A percentile compares a stretch with the other conserved stretches of the same genome.
Conservation (phyloP, 2,797 vertebrate species). For the Xiphorhynchus erythropygius region DNA sequence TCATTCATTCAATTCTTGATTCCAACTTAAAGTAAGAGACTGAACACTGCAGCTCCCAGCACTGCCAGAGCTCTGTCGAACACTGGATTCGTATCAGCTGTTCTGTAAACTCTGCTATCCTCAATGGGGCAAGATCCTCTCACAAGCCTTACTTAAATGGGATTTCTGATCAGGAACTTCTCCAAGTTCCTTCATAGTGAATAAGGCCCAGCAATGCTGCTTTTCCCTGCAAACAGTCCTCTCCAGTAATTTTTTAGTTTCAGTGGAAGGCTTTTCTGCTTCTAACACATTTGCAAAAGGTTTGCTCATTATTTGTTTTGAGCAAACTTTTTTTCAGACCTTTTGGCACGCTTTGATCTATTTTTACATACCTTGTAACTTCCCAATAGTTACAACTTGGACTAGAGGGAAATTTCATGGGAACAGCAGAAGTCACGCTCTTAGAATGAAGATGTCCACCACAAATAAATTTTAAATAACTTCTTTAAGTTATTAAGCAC, state of each 20-base stretch:
- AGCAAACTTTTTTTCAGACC: not conserved
- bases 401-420: not conserved
- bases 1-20: not conserved
- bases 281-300: not conserved
- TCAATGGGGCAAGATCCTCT: not conserved
- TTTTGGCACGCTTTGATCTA: not conserved
- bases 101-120: not conserved
- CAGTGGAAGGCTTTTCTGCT: not conserved
- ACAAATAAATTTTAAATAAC: not conserved
- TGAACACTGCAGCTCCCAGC: not conserved
- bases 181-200: not conserved
- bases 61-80: not conserved
- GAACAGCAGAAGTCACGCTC: not conserved
- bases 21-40: not conserved
- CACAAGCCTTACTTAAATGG: not conserved
- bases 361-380: not conserved
- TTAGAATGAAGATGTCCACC: not conserved
- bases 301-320: not conserved
- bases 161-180: not conserved
- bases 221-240: not conserved
- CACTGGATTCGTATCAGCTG: not conserved
- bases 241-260: not conserved
- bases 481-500: not conserved
- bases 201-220: not conserved
- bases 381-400: not conserved